Evolutionary conservation across 30 jellyfish, hydroid and myxozoan genomes (phyloP), one percentile per base, ranked within the genome.

Genomic region (Clytia hemisphaerica): DNA sequence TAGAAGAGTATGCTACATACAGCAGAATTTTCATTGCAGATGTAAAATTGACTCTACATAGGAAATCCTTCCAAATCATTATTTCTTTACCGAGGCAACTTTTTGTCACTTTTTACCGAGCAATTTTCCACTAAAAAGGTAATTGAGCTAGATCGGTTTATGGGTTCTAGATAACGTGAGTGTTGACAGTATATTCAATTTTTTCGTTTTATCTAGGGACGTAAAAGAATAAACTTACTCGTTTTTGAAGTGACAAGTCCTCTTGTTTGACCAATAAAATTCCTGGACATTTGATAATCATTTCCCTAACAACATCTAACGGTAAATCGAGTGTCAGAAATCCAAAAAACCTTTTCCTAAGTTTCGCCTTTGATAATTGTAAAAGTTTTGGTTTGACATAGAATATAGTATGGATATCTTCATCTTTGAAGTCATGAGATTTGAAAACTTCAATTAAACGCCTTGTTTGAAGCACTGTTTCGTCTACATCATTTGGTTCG

Each of bases 271-370:
- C 37, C 3, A 21, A 42, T 5, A 69, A 30, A 1, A 69, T 12
- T 7, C 71, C 25, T 3, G 81, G 81, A 34, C 81, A 69, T 69
- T 69, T 50, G 7, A 69, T 16, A 22, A 69, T 50, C 78, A 69
- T 69, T 50, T 69, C 59, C 54, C 29, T 45, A 10, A 69, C 40
- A 45, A 42, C 40, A 69, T 69, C 81, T 5, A 45, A 34, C 16
- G 81, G 81, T 18, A 69, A 14, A 6, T 32, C 36, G 16, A 53
- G 32, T 4, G 31, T 37, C 16, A 9, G 21, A 7, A 69, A 69
- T 5, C 75, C 49, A 6, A n/a, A 18, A 4, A 46, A 6, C n/a
- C 68, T 37, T 2, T 6, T 25, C 6, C 10, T 3, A n/a, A 69
- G 47, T n/a, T 69, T 69, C 21, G 47, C 54, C 40, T 69, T 42